Conservation (phyloP, 2,888 invertebrate genomes). For the Euclidia mi region DNA sequence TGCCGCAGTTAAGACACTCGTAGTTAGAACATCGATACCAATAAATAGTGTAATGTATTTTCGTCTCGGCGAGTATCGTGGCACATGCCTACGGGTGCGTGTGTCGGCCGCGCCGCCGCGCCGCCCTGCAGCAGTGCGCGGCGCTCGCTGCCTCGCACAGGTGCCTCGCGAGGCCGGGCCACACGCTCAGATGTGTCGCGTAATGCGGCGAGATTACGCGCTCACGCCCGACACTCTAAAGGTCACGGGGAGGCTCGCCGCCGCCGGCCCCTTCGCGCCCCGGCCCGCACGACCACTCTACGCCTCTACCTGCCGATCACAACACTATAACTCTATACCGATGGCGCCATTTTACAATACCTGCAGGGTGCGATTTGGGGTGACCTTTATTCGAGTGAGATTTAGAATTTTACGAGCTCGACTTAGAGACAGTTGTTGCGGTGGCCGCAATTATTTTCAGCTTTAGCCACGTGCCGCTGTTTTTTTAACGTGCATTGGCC, state of each 20-base stretch:
- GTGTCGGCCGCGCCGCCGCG: constrained; percentile 38
- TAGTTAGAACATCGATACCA: too few species aligned
- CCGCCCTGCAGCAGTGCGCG: constrained; percentile 76
- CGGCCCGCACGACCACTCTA: constrained; percentile 64
- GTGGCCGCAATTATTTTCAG: constrained; percentile 57
- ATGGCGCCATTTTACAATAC: constrained; percentile 76
- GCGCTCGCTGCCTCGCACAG: constrained; percentile 63
- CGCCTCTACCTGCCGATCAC: constrained; percentile 72
- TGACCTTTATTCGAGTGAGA: constrained; percentile 68
- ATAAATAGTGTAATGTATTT: constrained; percentile 2
- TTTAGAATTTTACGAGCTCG: constrained; percentile 65
- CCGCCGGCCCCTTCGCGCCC: constrained; percentile 51
- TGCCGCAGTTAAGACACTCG: too few species aligned
- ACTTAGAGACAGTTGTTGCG: constrained; percentile 25
- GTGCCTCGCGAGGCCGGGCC: constrained; percentile 63
- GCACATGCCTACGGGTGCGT: constrained; percentile 46
- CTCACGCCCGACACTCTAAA: constrained; percentile 72
- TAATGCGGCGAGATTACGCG: constrained; percentile 72
- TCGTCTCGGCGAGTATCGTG: constrained; percentile 10
- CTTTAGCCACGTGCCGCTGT: constrained; percentile 61
- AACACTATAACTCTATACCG: constrained; percentile 59
- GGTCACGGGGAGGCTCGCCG: constrained; percentile 76
- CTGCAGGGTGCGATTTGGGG: constrained; percentile 67
- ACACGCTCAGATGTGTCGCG: constrained; percentile 62
- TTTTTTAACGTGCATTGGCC: constrained; percentile 57